Conservation (phyloP, 2,888 invertebrate species). For the Micoletzkya japonica region DNA sequence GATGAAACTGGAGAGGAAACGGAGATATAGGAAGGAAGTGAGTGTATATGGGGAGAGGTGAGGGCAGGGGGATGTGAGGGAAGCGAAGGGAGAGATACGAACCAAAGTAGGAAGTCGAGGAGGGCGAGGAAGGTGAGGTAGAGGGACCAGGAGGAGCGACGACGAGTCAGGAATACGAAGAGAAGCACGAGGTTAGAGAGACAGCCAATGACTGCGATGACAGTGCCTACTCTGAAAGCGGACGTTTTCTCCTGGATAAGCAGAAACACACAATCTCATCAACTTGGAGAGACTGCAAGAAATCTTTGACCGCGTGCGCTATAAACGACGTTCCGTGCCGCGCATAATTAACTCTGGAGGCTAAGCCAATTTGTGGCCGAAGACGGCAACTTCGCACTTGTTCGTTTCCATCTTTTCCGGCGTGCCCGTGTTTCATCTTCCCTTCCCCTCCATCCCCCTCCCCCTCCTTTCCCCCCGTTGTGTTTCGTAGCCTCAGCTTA, state of each 20-base stretch:
- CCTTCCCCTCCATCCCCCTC: no score
- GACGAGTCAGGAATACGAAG: slow-evolving; percentile 37
- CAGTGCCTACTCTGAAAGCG: slow-evolving; percentile 40
- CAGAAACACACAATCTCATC: slow-evolving; percentile 16
- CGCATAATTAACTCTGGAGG: no score
- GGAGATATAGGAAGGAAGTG: neutral
- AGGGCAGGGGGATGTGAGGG: neutral
- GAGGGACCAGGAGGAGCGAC: slow-evolving; percentile 2
- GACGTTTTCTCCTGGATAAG: neutral
- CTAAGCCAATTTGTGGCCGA: no score
- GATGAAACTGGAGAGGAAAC: neutral
- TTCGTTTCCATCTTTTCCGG: no score
- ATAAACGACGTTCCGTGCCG: no score
- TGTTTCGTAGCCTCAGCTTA: no score
- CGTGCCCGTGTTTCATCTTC: no score
- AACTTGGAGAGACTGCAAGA: no score
- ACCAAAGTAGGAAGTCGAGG: slow-evolving; percentile 47
- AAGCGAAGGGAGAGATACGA: neutral
- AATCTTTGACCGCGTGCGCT: no score
- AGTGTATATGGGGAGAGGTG: neutral
- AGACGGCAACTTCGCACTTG: no score
- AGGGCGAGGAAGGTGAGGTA: slow-evolving; percentile 38
- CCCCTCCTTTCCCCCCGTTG: no score
- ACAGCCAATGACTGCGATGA: slow-evolving; percentile 42
- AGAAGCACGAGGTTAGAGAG: slow-evolving; percentile 42